Percentiles rank a stretch among this genome's conserved stretches.
Conservation (phyloP, 2,888 invertebrate genomes). For the Fragum sueziense region DNA sequence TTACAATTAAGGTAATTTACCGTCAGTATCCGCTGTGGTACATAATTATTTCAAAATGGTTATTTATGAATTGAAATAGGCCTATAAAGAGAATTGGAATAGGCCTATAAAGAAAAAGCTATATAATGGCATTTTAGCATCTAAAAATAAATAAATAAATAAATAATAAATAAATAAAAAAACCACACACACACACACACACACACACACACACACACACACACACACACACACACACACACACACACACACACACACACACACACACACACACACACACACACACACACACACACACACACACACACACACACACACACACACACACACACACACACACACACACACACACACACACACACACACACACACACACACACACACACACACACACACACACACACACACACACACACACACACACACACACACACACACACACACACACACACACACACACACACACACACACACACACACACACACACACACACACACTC, state of each 20-base stretch:
- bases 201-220: slow-evolving; percentile 10
- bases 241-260: slow-evolving; percentile 12
- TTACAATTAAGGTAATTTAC: no score
- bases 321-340: slow-evolving; percentile 5
- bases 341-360: neutral
- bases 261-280: slow-evolving; percentile 14
- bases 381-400: neutral
- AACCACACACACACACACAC: no score
- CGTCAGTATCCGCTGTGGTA: no score
- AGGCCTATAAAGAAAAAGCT: no score
- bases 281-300: slow-evolving; percentile 14
- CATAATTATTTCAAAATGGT: no score
- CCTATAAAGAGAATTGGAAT: no score
- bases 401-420: slow-evolving; percentile 6
- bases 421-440: slow-evolving; percentile 6
- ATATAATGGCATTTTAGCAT: no score
- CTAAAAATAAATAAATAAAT: no score
- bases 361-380: slow-evolving; percentile 1
- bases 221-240: slow-evolving; percentile 14
- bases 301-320: slow-evolving; percentile 14
- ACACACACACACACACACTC: slow-evolving; percentile 6
- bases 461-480: slow-evolving; percentile 6
- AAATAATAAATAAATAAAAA: neutral
- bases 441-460: slow-evolving; percentile 8
- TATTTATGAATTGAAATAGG: no score